Percentiles rank a stretch among this genome's conserved stretches.
Evolutionary conservation across 1,140 invertebrate species (phyloP).

Genomic region (Papilio helenus): DNA sequence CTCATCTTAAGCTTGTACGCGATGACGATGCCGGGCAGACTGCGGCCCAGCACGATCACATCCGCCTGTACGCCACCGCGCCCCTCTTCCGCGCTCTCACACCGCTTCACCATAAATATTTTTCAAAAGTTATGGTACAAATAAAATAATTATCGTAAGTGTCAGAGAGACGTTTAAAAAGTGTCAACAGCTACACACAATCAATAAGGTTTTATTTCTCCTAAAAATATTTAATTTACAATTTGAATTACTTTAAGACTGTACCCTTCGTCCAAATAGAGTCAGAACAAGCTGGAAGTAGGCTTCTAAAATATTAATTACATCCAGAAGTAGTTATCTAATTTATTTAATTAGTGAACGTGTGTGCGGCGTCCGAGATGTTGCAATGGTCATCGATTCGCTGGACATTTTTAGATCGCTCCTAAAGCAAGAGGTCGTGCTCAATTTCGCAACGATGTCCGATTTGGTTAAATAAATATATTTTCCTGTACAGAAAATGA

Average conservation of each 20-base stretch:
- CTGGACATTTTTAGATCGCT: conserved; percentile 23
- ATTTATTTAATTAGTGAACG: not conserved
- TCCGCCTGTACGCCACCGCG: conserved; percentile 61
- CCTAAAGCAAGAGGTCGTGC: conserved; percentile 14
- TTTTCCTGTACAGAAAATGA: conserved; percentile 3
- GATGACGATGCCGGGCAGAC: conserved; percentile 71
- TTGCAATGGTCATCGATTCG: not conserved
- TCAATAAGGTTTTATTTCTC: not conserved
- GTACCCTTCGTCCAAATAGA: not conserved
- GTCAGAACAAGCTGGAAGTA: not conserved
- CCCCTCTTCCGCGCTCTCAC: not conserved
- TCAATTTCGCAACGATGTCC: not conserved
- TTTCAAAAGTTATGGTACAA: conserved; percentile 2
- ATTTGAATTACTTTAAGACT: not conserved
- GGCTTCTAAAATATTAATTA: not conserved
- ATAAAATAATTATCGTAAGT: not conserved
- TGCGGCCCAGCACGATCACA: conserved; percentile 74
- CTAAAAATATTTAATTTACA: not conserved
- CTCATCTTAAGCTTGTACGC: conserved; percentile 72
- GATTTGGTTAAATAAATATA: not conserved
- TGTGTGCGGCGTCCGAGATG: not conserved
- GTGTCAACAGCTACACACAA: not conserved
- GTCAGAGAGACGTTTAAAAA: conserved; percentile 6
- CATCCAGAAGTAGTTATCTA: not conserved
- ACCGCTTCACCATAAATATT: conserved; percentile 33